Base-by-base conservation (phyloP, 2,797 vertebrate species). In the Coendou prehensilis region DNA sequence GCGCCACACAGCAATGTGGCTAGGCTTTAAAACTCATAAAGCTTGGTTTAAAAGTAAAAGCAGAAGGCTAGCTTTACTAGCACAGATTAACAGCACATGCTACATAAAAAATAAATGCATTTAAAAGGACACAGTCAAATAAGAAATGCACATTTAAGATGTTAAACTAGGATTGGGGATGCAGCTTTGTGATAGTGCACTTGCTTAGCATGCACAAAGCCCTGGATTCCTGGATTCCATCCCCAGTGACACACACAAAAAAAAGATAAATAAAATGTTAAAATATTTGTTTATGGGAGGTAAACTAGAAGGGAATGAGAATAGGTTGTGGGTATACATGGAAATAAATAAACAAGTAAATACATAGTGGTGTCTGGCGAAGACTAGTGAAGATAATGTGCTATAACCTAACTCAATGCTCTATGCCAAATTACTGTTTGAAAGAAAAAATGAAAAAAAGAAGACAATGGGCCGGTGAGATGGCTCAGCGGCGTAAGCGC, bases 31-130 rank as follows among this genome's bases (percentile, higher is more conserved):
- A 26, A 50, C 20, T 26, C 30, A 30, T 0, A 2, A 1, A 69
- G 28, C 20, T 59, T 47, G 26, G 63, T 67, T 71, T 13, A 75
- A 54, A 79, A 76, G 47, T 45, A 11, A 50, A 75, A 84, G 15
- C n/a, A 80, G n/a, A 63, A 47, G 18, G n/a, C 50, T 54, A n/a
- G 52, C 69, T 73, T 10, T 30, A 82, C 79, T 26, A 33, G n/a
- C 41, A 52, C 10, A 73, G 45, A 50, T n/a, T 67, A 59, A 30
- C 37, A 63, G 30, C 5, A 6, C 28, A 6, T 22, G 59, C 15
- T 37, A 9, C 64, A 33, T 3, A 15, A 28, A 0, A 0, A 30
- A 17, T 17, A 67, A 5, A 20, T 6, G 59, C 4, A 67, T 30
- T 84, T 80, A 20, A 50, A 73, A 80, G 20, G 13, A 67, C 30